Evolutionary conservation across 2,797 vertebrate species (phyloP), one percentile per base, ranked within the genome.

Genomic region (Tangara arthus): DNA sequence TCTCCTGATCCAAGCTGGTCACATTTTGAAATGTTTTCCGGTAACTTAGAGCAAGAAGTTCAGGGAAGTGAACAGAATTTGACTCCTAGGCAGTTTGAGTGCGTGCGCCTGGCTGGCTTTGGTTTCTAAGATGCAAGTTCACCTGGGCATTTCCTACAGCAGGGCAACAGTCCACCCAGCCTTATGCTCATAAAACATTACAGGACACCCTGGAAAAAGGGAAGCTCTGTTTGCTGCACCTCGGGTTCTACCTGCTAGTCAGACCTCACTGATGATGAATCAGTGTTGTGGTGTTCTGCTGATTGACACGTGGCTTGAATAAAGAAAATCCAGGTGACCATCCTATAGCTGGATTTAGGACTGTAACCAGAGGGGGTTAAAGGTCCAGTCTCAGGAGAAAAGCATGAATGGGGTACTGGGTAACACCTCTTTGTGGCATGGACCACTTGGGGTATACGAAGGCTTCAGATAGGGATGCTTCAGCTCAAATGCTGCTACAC

Each of bases 21-120:
- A 75, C 66, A 81, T 94, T 94, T 95, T 89, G 93, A 94, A 96
- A 94, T 78, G n/a, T 90, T 93, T 94, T 95, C 89, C 6, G 46
- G 87, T 83, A 94, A 89, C 57, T 87, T 27, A 57, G 22, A 81
- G 61, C 24, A 83, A 89, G 65, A 66, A 86, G 28, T 93, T 90
- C 91, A 83, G 72, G 84, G 94, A 93, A 94, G 86, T 26, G 15
- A 93, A 75, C 11, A 71, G 49, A 77, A 80, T 57, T 68, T 32
- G 11, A 87, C 59, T 88, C 82, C 57, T 61, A 35, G 37, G 91
- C 60, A 92, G 68, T 30, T 28, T 0, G 0, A 73, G n/a, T n/a
- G 32, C 37, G 32, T 9, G 34, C 66, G 64, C 56, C 46, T 53
- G 57, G 18, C 42, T 39, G 49, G 46, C 64, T 93, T 73, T 78